Evolutionary conservation across 2,888 invertebrate species (phyloP).

Genomic region (Drosophila recens): DNA sequence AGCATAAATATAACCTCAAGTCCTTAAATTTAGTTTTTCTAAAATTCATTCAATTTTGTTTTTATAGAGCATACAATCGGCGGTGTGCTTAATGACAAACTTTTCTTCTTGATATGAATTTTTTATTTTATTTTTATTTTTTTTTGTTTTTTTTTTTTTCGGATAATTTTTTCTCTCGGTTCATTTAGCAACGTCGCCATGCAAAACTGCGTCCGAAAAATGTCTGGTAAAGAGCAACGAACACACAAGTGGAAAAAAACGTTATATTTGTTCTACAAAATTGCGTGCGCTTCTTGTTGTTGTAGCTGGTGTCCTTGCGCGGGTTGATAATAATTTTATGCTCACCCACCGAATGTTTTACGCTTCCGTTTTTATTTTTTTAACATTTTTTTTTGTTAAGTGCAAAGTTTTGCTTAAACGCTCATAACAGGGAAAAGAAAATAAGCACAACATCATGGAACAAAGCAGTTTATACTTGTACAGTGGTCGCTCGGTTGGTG

Average conservation of each 20-base stretch:
- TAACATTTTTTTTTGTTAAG: constrained; percentile 38
- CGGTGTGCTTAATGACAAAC: neutral
- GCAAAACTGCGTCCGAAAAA: constrained; percentile 72
- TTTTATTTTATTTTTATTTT: constrained; percentile 48
- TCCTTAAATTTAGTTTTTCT: no score
- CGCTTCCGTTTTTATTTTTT: constrained; percentile 40
- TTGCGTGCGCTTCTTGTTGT: constrained; percentile 59
- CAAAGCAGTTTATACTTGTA: constrained; percentile 11
- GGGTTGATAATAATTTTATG: constrained; percentile 78
- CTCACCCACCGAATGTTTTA: constrained; percentile 69
- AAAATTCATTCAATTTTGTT: no score
- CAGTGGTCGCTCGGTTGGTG: neutral
- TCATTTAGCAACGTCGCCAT: constrained; percentile 75
- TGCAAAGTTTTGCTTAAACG: constrained; percentile 76
- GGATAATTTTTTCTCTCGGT: constrained; percentile 72
- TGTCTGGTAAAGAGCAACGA: constrained; percentile 53
- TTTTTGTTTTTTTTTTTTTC: constrained; percentile 47
- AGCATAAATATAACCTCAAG: no score
- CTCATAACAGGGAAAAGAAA: constrained; percentile 74
- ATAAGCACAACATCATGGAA: constrained; percentile 39
- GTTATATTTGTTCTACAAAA: constrained; percentile 74
- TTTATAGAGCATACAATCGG: constrained; percentile 22
- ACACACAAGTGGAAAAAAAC: constrained; percentile 50
- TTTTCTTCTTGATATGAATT: constrained; percentile 57
- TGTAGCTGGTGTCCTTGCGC: constrained; percentile 43